Evolutionary conservation across 2,888 invertebrate species (phyloP).

Genomic region (Drosophila mettleri): DNA sequence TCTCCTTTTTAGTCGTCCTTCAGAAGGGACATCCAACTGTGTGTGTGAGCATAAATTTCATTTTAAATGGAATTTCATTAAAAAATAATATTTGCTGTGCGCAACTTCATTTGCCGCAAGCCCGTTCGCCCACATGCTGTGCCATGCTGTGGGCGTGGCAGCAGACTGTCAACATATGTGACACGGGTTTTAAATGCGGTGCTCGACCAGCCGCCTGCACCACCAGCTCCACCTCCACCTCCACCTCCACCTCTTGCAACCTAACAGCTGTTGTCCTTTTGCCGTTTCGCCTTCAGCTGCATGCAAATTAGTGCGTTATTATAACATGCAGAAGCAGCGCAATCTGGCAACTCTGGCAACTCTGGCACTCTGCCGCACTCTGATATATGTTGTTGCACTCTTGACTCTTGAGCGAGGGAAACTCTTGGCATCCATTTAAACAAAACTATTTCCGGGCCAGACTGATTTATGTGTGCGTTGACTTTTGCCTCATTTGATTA

Average conservation of each 20-base stretch:
- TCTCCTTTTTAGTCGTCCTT: slow-evolving; percentile 8
- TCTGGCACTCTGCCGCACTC: slow-evolving; percentile 17
- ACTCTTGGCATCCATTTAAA: slow-evolving; percentile 43
- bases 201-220: background rate
- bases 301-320: slow-evolving; percentile 79
- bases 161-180: slow-evolving; percentile 57
- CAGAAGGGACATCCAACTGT: slow-evolving; percentile 29
- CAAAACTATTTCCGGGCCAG: slow-evolving; percentile 60
- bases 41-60: slow-evolving; percentile 62
- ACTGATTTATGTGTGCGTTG: slow-evolving; percentile 66
- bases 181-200: slow-evolving; percentile 64
- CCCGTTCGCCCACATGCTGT: background rate
- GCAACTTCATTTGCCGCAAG: slow-evolving; percentile 58
- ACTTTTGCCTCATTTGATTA: slow-evolving; percentile 43
- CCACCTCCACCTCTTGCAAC: background rate
- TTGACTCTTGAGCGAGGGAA: slow-evolving; percentile 33
- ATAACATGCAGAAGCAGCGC: slow-evolving; percentile 46
- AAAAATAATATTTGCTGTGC: slow-evolving; percentile 69
- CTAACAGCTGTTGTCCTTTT: slow-evolving; percentile 38
- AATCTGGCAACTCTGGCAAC: slow-evolving; percentile 48
- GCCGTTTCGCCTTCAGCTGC: slow-evolving; percentile 33
- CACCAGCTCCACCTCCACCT: background rate
- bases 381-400: slow-evolving; percentile 55
- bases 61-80: slow-evolving; percentile 77
- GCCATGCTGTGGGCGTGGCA: slow-evolving; percentile 46